phyloP scores from a whole-genome alignment of 2,888 invertebrate species.

The Xanthia togata region DNA sequence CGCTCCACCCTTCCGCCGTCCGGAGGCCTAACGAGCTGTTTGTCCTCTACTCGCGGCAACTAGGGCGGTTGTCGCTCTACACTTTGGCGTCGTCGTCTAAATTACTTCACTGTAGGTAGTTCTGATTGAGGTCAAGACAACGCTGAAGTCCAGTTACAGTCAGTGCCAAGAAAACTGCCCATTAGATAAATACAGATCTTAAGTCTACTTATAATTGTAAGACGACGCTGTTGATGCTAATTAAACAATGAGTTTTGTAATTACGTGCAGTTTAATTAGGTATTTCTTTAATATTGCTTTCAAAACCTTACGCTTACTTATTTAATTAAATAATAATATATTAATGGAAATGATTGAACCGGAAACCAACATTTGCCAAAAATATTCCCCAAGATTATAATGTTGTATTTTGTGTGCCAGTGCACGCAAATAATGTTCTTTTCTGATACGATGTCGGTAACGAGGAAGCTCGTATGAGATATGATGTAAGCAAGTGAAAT shows the following conservation, averaged over 20 bases:
- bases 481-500: conserved; percentile 76
- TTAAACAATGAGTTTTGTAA: not conserved
- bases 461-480: conserved; percentile 68
- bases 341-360: not conserved
- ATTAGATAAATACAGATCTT: conserved; percentile 31
- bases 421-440: conserved; percentile 64
- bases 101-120: conserved; percentile 52
- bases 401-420: conserved; percentile 42
- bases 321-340: not conserved
- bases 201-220: not conserved
- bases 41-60: conserved; percentile 86
- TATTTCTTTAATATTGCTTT: not conserved
- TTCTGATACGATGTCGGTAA: conserved; percentile 62
- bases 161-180: conserved; percentile 29
- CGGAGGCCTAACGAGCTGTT: conserved; percentile 89
- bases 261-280: not conserved
- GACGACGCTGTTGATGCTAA: not conserved
- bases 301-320: not conserved
- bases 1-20: conserved; percentile 89
- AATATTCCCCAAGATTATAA: conserved; percentile 17
- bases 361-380: conserved; percentile 25
- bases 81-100: conserved; percentile 59
- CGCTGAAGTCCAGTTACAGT: conserved; percentile 39
- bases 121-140: conserved; percentile 55
- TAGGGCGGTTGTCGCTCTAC: conserved; percentile 77